A percentile compares a stretch with the other conserved stretches of the same genome.
phyloP scores from a whole-genome alignment of 1,140 invertebrate genomes.

The Nasonia vitripennis region DNA sequence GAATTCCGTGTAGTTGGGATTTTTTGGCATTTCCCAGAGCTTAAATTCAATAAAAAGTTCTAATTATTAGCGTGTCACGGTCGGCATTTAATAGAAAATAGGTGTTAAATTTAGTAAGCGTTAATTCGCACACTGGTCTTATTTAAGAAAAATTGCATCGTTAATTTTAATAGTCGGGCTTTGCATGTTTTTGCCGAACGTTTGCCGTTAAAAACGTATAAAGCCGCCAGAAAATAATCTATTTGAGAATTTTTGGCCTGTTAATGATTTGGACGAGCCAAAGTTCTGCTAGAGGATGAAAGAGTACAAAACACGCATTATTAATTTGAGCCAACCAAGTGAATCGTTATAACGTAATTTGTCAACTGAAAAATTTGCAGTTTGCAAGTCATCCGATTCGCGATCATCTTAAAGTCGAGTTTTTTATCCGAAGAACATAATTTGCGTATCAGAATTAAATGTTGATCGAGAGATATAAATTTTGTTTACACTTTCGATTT shows the following conservation, averaged over 20 bases:
- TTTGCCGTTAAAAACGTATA: conserved; percentile 19
- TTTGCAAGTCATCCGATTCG: not conserved
- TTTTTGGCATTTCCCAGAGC: no score
- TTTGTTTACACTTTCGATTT: no score
- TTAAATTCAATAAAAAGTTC: not conserved
- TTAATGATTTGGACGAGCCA: conserved; percentile 21
- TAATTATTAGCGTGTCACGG: not conserved
- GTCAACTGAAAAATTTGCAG: not conserved
- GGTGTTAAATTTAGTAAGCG: not conserved
- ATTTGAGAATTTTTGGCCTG: conserved; percentile 36
- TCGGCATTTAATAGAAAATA: not conserved
- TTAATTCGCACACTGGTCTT: not conserved
- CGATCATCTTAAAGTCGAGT: no score
- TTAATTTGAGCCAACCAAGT: not conserved
- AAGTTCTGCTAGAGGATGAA: conserved; percentile 16
- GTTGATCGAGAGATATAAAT: no score
- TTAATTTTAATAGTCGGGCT: not conserved
- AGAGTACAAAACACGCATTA: conserved; percentile 35
- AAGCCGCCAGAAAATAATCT: conserved; percentile 37
- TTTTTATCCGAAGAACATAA: no score
- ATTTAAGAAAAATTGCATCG: no score
- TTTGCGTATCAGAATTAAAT: no score
- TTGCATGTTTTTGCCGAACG: not conserved
- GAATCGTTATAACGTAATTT: not conserved
- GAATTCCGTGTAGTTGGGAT: no score